These are phyloP conservation scores for Calliopum simillimum DNA, from an alignment of 2,888 invertebrate genomes.

Conservation along the genomic window DNA sequence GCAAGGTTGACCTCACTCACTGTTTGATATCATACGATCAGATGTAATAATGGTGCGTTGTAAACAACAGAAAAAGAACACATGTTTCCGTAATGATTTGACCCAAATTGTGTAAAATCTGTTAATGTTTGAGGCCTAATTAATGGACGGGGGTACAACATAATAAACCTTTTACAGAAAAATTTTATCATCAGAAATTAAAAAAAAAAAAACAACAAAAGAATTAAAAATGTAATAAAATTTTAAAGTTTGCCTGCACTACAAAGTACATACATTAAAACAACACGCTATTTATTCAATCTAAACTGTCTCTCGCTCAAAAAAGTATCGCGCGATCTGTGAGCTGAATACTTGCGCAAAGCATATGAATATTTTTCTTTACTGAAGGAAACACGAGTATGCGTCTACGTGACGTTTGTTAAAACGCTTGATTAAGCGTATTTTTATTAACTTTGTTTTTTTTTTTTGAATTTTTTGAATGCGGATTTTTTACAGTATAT, in stretches of 20 bases:
- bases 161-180: background rate
- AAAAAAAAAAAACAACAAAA: background rate
- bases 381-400: too few relatives aligned
- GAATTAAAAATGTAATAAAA: background rate
- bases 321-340: too few relatives aligned
- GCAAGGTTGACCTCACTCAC: too few relatives aligned
- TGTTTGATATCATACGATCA: too few relatives aligned
- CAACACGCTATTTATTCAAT: background rate
- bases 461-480: too few relatives aligned
- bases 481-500: too few relatives aligned
- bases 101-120: constrained; percentile 4
- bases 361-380: too few relatives aligned
- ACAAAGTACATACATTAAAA: background rate
- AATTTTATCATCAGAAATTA: background rate
- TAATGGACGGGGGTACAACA: background rate
- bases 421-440: too few relatives aligned
- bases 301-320: background rate
- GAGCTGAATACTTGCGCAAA: too few relatives aligned
- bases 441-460: too few relatives aligned
- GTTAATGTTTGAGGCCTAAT: background rate
- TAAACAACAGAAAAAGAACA: background rate
- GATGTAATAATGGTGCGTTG: too few relatives aligned
- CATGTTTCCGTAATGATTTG: background rate
- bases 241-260: background rate
- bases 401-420: too few relatives aligned